Evolutionary conservation across 2,113 vertebrate species (phyloP).

Genomic region (Grallaria varia): DNA sequence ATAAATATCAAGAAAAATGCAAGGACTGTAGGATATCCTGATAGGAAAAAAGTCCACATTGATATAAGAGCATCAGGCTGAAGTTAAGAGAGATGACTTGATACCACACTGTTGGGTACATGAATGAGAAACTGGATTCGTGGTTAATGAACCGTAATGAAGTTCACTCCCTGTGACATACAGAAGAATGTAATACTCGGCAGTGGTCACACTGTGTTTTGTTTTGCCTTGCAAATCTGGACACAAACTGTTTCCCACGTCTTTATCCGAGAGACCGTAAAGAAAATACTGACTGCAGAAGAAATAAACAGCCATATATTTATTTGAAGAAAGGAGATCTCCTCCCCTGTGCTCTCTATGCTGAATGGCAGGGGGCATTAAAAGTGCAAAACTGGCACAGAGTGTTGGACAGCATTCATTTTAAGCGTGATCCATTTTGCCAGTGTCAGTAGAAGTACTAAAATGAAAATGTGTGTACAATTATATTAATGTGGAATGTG

Average conservation of each 20-base stretch:
- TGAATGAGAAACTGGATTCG: constrained; percentile 43
- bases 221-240: constrained; percentile 46
- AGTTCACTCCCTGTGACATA: constrained; percentile 54
- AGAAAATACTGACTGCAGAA: background rate
- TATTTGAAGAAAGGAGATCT: background rate
- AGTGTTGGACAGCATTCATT: background rate
- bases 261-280: background rate
- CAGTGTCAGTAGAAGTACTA: background rate
- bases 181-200: constrained; percentile 40
- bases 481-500: background rate
- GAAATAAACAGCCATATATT: background rate
- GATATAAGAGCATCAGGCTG: constrained; percentile 41
- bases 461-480: background rate
- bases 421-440: background rate
- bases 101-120: constrained; percentile 16
- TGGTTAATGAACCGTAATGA: constrained; percentile 60
- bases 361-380: background rate
- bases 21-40: background rate
- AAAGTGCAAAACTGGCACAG: background rate
- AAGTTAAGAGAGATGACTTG: constrained; percentile 46
- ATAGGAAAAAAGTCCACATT: background rate
- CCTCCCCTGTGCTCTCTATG: background rate
- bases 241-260: constrained; percentile 40
- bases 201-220: constrained; percentile 22
- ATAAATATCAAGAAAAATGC: background rate